Conservation (phyloP, 2,888 invertebrate species). For the Homarus gammarus region DNA sequence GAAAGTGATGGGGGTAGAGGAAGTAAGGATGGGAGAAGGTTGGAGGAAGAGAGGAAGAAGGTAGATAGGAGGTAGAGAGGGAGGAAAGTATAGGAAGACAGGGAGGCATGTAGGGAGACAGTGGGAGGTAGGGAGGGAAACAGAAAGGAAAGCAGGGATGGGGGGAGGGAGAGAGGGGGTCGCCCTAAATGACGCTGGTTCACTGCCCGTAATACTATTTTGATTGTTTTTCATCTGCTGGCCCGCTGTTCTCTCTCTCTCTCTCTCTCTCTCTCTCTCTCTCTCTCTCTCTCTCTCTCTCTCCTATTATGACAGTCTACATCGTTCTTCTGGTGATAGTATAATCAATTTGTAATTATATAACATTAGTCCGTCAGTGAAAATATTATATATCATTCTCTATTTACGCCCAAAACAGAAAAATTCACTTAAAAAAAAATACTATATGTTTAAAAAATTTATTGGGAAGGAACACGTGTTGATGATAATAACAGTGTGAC, state of each 20-base stretch:
- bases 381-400: too few species aligned
- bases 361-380: too few species aligned
- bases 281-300: conserved; percentile 22
- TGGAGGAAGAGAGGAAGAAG: conserved; percentile 9
- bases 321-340: too few species aligned
- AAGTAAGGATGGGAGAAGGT: background rate
- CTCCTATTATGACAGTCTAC: too few species aligned
- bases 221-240: background rate
- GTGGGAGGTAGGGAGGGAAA: background rate
- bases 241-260: background rate
- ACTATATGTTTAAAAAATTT: too few species aligned
- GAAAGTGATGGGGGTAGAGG: background rate
- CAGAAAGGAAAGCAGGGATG: background rate
- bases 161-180: background rate
- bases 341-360: too few species aligned
- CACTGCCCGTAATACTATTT: background rate
- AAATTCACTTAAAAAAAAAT: too few species aligned
- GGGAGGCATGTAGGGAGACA: conserved; percentile 5
- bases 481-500: too few species aligned
- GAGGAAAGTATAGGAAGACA: background rate
- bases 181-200: background rate
- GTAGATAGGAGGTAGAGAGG: background rate
- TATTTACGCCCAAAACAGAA: too few species aligned
- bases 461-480: too few species aligned
- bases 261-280: conserved; percentile 7